phyloP scores from a whole-genome alignment of 2,888 invertebrate species.

The Panzeria rudis region DNA sequence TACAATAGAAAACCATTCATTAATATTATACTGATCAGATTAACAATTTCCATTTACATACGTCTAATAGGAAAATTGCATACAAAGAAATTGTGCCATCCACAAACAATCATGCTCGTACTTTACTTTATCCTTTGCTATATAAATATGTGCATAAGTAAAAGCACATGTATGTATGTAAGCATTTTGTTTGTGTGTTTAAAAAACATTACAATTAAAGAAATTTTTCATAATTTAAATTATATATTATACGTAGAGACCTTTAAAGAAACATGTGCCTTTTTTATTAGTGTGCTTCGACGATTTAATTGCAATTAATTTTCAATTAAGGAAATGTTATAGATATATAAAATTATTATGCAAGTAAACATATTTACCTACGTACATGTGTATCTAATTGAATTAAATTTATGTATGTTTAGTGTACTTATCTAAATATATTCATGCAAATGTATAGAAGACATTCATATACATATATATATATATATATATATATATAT shows the following conservation, averaged over 20 bases:
- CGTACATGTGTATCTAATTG: neutral
- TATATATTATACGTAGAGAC: conserved; percentile 47
- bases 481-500: neutral
- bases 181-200: no score
- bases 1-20: neutral
- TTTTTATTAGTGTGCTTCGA: conserved; percentile 40
- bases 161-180: no score
- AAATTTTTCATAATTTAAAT: neutral
- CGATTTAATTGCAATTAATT: conserved; percentile 14
- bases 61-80: conserved; percentile 4
- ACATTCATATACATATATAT: neutral
- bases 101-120: conserved; percentile 33
- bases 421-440: neutral
- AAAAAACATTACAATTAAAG: neutral
- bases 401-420: neutral
- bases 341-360: neutral
- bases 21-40: neutral
- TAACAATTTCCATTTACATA: neutral
- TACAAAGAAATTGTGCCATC: conserved; percentile 61
- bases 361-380: neutral
- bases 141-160: neutral
- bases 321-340: neutral
- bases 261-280: conserved; percentile 54
- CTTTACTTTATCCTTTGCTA: conserved; percentile 4
- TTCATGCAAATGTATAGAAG: neutral